Conservation (phyloP, 2,888 invertebrate species). For the Drosophila ochracea region DNA sequence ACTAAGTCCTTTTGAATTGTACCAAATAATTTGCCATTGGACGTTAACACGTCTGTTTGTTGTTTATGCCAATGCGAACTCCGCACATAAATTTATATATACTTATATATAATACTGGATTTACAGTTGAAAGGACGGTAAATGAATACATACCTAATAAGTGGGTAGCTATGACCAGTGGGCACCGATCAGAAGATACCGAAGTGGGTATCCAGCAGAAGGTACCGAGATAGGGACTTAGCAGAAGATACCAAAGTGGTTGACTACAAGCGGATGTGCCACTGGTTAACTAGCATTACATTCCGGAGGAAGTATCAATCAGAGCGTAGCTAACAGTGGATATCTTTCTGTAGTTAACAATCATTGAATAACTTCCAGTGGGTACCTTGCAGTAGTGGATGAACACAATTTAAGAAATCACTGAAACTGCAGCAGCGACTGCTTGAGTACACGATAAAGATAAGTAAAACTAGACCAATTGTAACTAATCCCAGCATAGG, state of each 20-base stretch:
- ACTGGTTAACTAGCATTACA: not conserved
- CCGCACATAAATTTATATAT: not conserved
- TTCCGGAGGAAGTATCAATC: not conserved
- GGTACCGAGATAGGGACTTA: not conserved
- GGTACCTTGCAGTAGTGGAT: too few species aligned
- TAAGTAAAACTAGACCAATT: too few species aligned
- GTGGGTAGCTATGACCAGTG: not conserved
- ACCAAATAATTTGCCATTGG: slow-evolving; percentile 23
- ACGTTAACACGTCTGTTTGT: not conserved
- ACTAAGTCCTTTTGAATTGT: not conserved
- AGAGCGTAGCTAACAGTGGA: not conserved
- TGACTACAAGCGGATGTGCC: not conserved
- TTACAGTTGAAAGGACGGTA: not conserved
- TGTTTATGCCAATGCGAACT: not conserved
- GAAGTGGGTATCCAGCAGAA: not conserved
- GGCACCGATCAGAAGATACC: not conserved
- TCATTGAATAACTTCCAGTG: too few species aligned
- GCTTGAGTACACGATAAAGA: too few species aligned
- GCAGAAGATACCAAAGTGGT: not conserved
- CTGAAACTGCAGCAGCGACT: too few species aligned
- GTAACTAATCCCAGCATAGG: too few species aligned
- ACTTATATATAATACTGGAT: not conserved
- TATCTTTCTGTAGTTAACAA: not conserved
- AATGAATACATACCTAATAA: not conserved
- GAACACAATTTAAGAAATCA: too few species aligned